Conservation (phyloP, 2,797 vertebrate species). For the Alca torda region DNA sequence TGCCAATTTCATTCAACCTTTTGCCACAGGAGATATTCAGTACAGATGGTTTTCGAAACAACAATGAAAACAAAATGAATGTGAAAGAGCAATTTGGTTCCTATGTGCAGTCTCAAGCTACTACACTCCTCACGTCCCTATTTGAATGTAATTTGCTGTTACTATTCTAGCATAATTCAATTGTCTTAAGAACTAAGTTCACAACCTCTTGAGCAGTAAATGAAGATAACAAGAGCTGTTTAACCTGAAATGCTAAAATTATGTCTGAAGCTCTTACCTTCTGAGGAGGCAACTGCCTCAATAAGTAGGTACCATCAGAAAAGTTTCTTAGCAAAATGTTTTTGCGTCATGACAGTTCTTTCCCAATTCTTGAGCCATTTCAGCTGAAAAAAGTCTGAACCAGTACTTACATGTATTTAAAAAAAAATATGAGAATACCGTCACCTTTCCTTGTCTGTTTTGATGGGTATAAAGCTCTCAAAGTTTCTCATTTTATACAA, state of each 20-base stretch:
- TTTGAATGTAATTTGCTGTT: conserved; percentile 4
- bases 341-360: not conserved
- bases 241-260: not conserved
- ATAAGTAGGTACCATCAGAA: not conserved
- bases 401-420: not conserved
- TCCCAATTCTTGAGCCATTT: not conserved
- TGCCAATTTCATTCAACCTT: not conserved
- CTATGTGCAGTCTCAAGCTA: not conserved
- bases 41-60: not conserved
- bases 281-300: not conserved
- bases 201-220: not conserved
- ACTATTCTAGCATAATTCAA: not conserved
- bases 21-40: not conserved
- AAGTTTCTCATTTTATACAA: not conserved
- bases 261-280: not conserved
- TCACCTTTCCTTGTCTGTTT: not conserved
- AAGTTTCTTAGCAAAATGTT: not conserved
- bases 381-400: not conserved
- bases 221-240: not conserved
- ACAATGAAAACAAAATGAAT: not conserved
- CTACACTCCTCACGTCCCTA: not conserved
- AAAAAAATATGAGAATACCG: not conserved
- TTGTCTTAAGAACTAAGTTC: not conserved
- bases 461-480: not conserved
- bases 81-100: not conserved